Evolutionary conservation across 2,113 vertebrate genomes (phyloP).

Genomic region (Python bivittatus): DNA sequence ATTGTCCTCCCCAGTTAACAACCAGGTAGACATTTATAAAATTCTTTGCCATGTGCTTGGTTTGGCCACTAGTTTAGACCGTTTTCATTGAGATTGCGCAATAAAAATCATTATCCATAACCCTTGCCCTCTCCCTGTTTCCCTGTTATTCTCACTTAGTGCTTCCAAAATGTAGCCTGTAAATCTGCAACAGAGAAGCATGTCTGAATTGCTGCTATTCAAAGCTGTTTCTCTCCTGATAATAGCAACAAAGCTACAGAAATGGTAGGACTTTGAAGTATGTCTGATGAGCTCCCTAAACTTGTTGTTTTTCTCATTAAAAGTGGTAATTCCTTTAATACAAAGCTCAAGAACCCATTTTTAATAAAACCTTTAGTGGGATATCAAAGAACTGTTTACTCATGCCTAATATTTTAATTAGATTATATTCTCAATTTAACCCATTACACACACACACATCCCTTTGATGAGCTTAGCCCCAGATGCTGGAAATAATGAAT

Average conservation of each 20-base stretch:
- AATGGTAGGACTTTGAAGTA: slow-evolving; percentile 73
- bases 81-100: background rate
- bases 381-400: slow-evolving; percentile 99
- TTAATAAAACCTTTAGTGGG: slow-evolving; percentile 93
- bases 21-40: background rate
- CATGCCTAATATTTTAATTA: slow-evolving; percentile 98
- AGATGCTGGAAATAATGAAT: slow-evolving; percentile 92
- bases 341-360: slow-evolving; percentile 85
- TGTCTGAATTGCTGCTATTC: slow-evolving; percentile 22
- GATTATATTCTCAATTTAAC: slow-evolving; percentile 99
- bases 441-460: slow-evolving; percentile 80
- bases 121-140: background rate
- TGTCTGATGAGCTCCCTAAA: slow-evolving; percentile 74
- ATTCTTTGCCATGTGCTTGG: background rate
- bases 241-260: background rate
- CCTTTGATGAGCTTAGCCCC: slow-evolving; percentile 98
- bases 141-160: background rate
- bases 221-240: slow-evolving; percentile 27
- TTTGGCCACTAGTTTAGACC: background rate
- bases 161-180: background rate
- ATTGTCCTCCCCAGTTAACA: background rate
- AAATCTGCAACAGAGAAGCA: background rate
- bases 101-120: background rate
- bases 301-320: slow-evolving; percentile 77
- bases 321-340: slow-evolving; percentile 83